Base-by-base conservation (phyloP, 37 sponge, comb jelly and placozoan species). In the Oscarella lobularis region DNA sequence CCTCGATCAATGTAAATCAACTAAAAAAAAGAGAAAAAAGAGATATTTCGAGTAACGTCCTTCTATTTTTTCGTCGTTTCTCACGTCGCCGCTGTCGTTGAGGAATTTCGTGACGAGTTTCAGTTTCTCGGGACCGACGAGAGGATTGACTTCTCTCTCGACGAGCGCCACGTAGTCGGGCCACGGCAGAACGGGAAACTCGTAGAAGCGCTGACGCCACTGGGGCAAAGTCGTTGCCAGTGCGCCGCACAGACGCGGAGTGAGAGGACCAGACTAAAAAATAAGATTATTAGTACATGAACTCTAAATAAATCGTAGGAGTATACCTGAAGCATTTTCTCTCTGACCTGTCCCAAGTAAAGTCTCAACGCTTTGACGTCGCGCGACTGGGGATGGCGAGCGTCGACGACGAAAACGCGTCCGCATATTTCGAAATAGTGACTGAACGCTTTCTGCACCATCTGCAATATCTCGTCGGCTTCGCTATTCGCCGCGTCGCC, bases 31-130 rank as follows among this genome's bases (percentile, higher is more conserved):
- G n/a, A n/a, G n/a, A n/a, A n/a, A n/a, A n/a, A n/a, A n/a, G n/a
- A n/a, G n/a, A n/a, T n/a, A n/a, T n/a, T n/a, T n/a, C n/a, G n/a
- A n/a, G n/a, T n/a, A n/a, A n/a, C n/a, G n/a, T n/a, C n/a, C n/a
- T n/a, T n/a, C n/a, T n/a, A 48, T 48, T 48, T 20, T 20, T 48
- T 48, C 20, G 20, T 27, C 20, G 60, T 27, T 32, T 39, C 81
- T 75, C 39, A 90, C 91, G 79, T 92, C 93, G 74, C 93, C 93
- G 73, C 81, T 92, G 55, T 78, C 82, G 41, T 88, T 80, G 2
- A 92, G 84, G 38, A 77, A 73, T 3, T 48, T 36, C 14, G 84
- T 77, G 3, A 77, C 66, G 27, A 41, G 38, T 33, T 39, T 75
- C 66, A 92, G 78, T 2, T 33, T 36, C n/a, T 79, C 82, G 40